Evolutionary conservation across 2,797 vertebrate genomes (phyloP).

Genomic region (Neomorphus geoffroyi): DNA sequence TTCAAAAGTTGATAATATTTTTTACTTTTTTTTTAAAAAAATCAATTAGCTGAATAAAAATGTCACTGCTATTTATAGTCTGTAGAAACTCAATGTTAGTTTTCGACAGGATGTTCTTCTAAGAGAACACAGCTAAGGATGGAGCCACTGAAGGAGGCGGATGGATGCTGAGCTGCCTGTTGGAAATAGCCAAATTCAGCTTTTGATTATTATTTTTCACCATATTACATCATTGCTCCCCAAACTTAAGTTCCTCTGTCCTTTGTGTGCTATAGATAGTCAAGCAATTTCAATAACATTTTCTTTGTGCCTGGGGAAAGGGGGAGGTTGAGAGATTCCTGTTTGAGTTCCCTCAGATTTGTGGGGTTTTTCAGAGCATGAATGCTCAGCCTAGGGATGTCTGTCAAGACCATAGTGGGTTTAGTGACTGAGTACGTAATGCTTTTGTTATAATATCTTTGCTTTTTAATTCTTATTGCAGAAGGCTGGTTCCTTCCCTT

Average conservation of each 20-base stretch:
- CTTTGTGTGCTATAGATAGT: background rate
- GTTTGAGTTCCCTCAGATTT: background rate
- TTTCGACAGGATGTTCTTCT: background rate
- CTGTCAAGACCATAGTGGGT: background rate
- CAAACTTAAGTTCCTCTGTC: background rate
- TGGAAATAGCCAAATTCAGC: background rate
- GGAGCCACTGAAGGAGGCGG: background rate
- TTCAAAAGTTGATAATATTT: constrained; percentile 12
- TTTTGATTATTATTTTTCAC: background rate
- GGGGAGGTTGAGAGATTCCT: background rate
- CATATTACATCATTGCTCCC: rapidly evolving
- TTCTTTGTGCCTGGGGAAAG: background rate
- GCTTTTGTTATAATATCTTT: background rate
- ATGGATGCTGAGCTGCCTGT: background rate
- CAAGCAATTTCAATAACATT: background rate
- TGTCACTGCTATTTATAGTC: constrained; percentile 46
- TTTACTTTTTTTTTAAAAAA: background rate
- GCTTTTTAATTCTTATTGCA: background rate
- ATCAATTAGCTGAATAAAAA: constrained; percentile 62
- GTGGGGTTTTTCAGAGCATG: background rate
- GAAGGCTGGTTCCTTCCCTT: background rate
- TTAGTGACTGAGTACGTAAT: background rate
- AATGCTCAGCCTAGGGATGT: background rate
- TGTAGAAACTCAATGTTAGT: background rate
- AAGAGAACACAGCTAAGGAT: background rate